phyloP scores from a whole-genome alignment of 1,140 invertebrate genomes.

The Meloidogyne exigua region DNA sequence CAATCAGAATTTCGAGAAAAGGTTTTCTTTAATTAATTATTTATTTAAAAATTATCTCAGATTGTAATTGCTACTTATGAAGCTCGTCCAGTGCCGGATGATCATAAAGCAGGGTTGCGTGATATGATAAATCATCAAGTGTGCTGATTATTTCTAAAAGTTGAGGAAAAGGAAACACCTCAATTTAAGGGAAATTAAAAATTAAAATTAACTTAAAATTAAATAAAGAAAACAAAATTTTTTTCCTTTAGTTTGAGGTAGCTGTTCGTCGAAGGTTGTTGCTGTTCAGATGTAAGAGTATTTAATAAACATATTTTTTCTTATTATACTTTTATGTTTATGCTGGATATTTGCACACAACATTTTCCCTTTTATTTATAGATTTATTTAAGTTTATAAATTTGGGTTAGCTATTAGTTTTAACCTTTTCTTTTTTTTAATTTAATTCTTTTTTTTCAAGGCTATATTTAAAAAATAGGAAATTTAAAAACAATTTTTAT shows the following conservation, averaged over 20 bases:
- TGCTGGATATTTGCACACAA: too few species aligned
- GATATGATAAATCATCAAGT: slow-evolving; percentile 46
- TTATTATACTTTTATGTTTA: too few species aligned
- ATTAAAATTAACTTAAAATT: not conserved
- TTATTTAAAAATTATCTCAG: not conserved
- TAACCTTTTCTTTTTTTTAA: too few species aligned
- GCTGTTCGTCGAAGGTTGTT: not conserved
- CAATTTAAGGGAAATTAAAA: not conserved
- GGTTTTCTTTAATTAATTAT: slow-evolving; percentile 20
- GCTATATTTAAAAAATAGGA: too few species aligned
- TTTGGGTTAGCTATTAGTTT: too few species aligned
- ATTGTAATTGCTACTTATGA: slow-evolving; percentile 56
- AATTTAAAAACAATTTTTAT: too few species aligned
- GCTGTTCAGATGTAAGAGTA: not conserved
- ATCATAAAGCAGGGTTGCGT: slow-evolving; percentile 47
- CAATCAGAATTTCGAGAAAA: slow-evolving; percentile 48
- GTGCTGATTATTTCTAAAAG: slow-evolving; percentile 36
- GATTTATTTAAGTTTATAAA: too few species aligned
- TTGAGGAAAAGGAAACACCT: not conserved
- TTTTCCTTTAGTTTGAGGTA: not conserved
- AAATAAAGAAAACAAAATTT: not conserved
- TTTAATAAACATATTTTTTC: not conserved
- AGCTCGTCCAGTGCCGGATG: slow-evolving; percentile 47
- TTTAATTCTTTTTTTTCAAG: too few species aligned
- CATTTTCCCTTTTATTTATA: too few species aligned